Base-by-base conservation (phyloP, 2,797 vertebrate species). In the Streptopelia turtur region DNA sequence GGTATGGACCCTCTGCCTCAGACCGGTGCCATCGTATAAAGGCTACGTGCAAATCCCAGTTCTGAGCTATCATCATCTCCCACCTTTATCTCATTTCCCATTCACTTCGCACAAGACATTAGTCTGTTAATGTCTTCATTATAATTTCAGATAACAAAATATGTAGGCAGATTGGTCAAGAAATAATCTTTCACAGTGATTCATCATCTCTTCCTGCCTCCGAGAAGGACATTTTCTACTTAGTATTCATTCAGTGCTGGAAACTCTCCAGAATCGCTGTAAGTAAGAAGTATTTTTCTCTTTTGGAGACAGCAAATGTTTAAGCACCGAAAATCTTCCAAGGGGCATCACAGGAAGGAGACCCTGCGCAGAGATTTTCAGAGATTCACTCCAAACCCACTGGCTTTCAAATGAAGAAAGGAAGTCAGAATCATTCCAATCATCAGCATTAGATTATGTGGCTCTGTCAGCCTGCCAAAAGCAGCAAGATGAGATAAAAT, bases 281-380 rank as follows among this genome's bases (percentile, higher is more conserved):
- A 59, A 57, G 77, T 1, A 59, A 88, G 75, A 28, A 66, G 72
- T 16, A 22, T 86, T 93, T 68, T 37, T 88, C 61, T 91, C 77
- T 93, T 89, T 16, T 24, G 79, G 75, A 82, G 90, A 93, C 88
- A 93, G 96, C 94, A 70, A 93, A 87, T 45, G 76, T 90, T 83
- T 93, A 95, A 95, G 92, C 65, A 49, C 37, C 95, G 95, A 89
- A 77, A 84, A 47, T 43, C 20, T 94, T 96, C 95, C 93, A 93
- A 71, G 69, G 76, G 65, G 61, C 35, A 70, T 39, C 45, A 61
- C 14, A 23, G 74, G 30, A 30, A 69, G 84, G 77, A 83, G 66
- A 74, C 31, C 24, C 79, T 25, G 33, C 24, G 90, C 93, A 96
- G 89, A 45, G 35, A 49, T 71, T 83, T 88, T 75, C 88, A 76